Percentiles rank a stretch among this genome's conserved stretches.
Conservation (phyloP, 1,140 invertebrate species). For the Phthorimaea operculella region DNA sequence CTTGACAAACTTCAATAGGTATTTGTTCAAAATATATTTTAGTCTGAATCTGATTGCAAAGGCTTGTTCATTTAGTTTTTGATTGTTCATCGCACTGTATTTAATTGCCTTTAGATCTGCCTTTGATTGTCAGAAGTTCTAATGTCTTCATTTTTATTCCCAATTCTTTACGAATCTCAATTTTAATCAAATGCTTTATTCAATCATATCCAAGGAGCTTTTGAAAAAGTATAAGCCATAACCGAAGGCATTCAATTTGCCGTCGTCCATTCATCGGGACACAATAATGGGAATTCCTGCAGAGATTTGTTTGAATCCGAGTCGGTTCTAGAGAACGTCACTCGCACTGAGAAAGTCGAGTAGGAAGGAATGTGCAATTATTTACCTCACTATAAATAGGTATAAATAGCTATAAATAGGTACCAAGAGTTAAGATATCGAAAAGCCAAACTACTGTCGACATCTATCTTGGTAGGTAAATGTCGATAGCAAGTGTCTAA, state of each 20-base stretch:
- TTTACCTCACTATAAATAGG: neutral
- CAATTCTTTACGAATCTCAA: neutral
- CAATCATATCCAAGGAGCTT: neutral
- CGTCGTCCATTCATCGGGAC: neutral
- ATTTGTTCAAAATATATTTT: neutral
- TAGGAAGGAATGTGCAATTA: neutral
- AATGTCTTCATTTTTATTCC: no score
- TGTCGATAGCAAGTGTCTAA: no score
- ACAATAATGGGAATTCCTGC: conserved; percentile 1
- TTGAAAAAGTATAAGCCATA: neutral
- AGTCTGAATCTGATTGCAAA: neutral
- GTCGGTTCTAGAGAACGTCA: neutral
- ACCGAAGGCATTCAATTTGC: neutral
- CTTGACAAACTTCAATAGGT: neutral
- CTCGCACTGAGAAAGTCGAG: neutral
- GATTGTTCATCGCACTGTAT: neutral
- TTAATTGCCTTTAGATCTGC: neutral
- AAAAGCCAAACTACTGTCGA: no score
- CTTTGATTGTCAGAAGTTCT: no score
- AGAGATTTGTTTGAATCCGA: neutral
- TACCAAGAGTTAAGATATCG: no score
- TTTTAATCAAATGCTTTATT: neutral
- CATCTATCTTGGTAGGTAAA: no score
- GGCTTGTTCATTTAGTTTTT: neutral
- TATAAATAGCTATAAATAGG: neutral